A percentile compares a stretch with the other conserved stretches of the same genome.
These are phyloP conservation scores for Stenolophus ochropezus DNA, from an alignment of 2,888 invertebrate genomes.

Conservation along the genomic window DNA sequence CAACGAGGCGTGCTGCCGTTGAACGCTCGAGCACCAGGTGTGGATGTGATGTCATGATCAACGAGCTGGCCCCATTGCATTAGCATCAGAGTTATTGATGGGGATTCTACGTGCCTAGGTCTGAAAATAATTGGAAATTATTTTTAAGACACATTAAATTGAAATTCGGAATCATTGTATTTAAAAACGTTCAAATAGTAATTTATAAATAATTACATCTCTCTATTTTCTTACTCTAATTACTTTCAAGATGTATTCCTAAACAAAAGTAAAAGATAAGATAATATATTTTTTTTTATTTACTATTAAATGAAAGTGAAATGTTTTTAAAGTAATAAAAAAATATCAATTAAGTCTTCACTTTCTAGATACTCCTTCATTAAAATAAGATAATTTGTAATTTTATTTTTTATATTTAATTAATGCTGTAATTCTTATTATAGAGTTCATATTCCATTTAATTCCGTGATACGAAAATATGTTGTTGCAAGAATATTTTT, in stretches of 20 bases:
- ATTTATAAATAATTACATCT: no score
- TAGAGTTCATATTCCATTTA: no score
- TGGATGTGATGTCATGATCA: slow-evolving; percentile 90
- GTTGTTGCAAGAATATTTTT: slow-evolving; percentile 63
- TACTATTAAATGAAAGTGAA: no score
- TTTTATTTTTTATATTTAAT: background rate
- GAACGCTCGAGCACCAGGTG: slow-evolving; percentile 85
- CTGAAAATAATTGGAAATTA: no score
- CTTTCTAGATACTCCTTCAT: background rate
- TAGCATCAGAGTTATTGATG: slow-evolving; percentile 84
- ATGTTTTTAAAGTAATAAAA: no score
- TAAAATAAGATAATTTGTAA: background rate
- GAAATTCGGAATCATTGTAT: background rate
- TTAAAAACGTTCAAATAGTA: background rate
- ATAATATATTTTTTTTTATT: no score
- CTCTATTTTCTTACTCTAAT: no score
- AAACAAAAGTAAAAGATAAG: no score
- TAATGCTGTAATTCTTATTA: no score
- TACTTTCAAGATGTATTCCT: no score
- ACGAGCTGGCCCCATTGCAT: slow-evolving; percentile 96
- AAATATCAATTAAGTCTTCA: no score
- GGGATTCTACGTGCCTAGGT: slow-evolving; percentile 77
- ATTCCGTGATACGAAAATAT: no score
- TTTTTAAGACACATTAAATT: background rate
- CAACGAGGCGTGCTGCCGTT: slow-evolving; percentile 88